phyloP scores from a whole-genome alignment of 2,888 invertebrate genomes.

The Lacanobia oleracea region DNA sequence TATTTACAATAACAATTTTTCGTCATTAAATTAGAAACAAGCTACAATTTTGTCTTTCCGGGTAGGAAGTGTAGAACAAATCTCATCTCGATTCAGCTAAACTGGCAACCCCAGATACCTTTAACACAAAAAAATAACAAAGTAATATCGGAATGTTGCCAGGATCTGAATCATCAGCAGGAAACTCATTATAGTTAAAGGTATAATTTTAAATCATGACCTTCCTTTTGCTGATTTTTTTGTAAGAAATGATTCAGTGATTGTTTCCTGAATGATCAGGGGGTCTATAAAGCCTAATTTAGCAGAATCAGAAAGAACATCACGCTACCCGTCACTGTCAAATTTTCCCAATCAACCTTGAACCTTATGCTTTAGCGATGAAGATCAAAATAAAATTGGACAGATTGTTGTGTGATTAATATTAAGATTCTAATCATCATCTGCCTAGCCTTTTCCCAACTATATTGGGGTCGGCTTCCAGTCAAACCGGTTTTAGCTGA shows the following conservation, averaged over 20 bases:
- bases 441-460: no score
- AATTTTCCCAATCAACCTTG: no score
- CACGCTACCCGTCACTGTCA: no score
- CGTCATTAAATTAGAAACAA: not conserved
- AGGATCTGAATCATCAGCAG: conserved; percentile 51
- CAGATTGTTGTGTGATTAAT: no score
- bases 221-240: conserved; percentile 37
- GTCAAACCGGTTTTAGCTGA: no score
- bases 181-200: conserved; percentile 44
- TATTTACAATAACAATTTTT: not conserved
- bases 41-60: not conserved
- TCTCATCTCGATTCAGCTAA: conserved; percentile 20
- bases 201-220: conserved; percentile 34
- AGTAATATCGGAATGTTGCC: conserved; percentile 25
- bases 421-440: no score
- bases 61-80: not conserved
- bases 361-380: no score
- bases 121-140: conserved; percentile 24
- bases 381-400: no score
- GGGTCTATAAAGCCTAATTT: no score
- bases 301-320: no score
- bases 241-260: conserved; percentile 31
- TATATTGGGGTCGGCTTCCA: no score
- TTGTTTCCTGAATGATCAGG: conserved; percentile 38
- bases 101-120: conserved; percentile 24